Evolutionary conservation across 2,888 invertebrate genomes (phyloP), one percentile per base, ranked within the genome.

Genomic region (Cosmia pyralina): DNA sequence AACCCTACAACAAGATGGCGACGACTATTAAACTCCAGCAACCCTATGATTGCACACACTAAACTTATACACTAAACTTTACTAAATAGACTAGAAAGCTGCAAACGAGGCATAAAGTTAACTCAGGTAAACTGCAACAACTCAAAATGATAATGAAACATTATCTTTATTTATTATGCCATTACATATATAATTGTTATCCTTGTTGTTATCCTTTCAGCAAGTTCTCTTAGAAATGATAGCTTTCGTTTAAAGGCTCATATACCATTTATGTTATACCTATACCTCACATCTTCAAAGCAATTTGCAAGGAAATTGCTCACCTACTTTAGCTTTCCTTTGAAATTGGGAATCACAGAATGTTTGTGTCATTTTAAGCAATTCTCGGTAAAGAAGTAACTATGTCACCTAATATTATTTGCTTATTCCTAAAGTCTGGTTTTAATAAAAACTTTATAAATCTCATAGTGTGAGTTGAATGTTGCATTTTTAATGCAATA

Each of bases 291-390:
- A 44, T 62, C 44, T 79, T 50, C 57, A 71, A 79, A 75, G 44
- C 50, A 79, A 75, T 75, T 75, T 57, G n/a, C 50, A 41, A 22
- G n/a, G 6, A 63, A 58, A 63, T 72, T 62, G 17, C 44, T 63
- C 6, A 71, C n/a, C 38, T 50, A 34, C 17, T 19, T 46, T 38
- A 58, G 8, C 6, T 72, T 63, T 63, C 1, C 46, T 41, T 62
- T 46, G n/a, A 62, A 48, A 57, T 22, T 2, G 0, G 28, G 13
- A 8, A 52, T 46, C 19, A 62, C 17, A 60, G 19, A 62, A 69
- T 34, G 19, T 48, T 13, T 59, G 13, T 41, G 6, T 53, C 15
- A 69, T 48, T 15, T 46, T n/a, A n/a, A n/a, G n/a, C n/a, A n/a
- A n/a, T n/a, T 22, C 41, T 50, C 19, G 11, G 8, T 22, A 44